A percentile compares a stretch with the other conserved stretches of the same genome.
Evolutionary conservation across 2,888 invertebrate genomes (phyloP).

Genomic region (Drosophila demipolita): DNA sequence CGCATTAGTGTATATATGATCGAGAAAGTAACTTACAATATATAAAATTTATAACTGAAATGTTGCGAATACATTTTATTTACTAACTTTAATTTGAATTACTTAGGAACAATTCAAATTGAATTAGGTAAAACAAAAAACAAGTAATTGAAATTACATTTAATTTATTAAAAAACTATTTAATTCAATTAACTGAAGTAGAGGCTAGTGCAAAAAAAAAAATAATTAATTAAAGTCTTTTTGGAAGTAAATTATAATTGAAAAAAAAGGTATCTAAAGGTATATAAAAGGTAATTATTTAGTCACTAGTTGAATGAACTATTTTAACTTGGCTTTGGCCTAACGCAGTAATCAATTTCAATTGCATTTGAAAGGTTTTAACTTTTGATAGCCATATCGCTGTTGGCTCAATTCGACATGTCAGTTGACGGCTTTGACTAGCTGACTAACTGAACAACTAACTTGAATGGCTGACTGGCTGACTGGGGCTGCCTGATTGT

Average conservation of each 20-base stretch:
- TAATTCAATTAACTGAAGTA: neutral
- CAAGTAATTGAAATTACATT: too few species aligned
- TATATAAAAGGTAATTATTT: neutral
- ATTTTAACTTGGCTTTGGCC: neutral
- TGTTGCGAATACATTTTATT: neutral
- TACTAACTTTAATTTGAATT: neutral
- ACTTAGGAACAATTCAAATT: too few species aligned
- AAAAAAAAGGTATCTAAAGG: neutral
- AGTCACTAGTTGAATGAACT: neutral
- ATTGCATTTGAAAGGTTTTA: constrained; percentile 2
- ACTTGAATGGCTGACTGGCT: constrained; percentile 25
- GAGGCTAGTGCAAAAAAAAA: neutral
- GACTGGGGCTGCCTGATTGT: constrained; percentile 26
- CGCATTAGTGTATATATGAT: too few species aligned
- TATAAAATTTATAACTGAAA: neutral
- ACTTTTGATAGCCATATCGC: constrained; percentile 5
- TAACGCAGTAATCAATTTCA: constrained; percentile 27
- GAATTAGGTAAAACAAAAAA: too few species aligned
- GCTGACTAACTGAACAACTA: constrained; percentile 40
- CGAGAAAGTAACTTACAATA: neutral
- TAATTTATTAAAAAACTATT: too few species aligned
- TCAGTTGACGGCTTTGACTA: constrained; percentile 39
- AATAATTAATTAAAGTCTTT: neutral
- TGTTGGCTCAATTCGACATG: constrained; percentile 26
- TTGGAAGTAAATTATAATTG: neutral